A percentile compares a stretch with the other conserved stretches of the same genome.
Evolutionary conservation across 2,888 invertebrate genomes (phyloP).

Genomic region (Aphidius colemani): DNA sequence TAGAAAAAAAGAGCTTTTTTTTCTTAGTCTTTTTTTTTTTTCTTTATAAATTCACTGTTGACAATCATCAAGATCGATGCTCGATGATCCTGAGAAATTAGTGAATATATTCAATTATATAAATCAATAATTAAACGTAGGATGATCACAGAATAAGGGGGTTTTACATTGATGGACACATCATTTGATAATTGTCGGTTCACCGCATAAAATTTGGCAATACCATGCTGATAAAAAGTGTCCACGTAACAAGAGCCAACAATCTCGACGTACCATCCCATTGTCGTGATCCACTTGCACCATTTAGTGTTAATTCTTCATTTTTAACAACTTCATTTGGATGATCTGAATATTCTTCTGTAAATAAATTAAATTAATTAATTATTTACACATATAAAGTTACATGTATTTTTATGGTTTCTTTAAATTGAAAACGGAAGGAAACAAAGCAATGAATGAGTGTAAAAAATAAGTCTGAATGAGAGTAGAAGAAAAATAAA

Average conservation of each 20-base stretch:
- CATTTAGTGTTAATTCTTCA: conserved; percentile 83
- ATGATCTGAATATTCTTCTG: conserved; percentile 85
- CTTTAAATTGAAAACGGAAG: too few species aligned
- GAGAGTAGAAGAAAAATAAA: background rate
- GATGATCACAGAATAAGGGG: conserved; percentile 61
- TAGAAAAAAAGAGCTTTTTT: conserved; percentile 12
- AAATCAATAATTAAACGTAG: conserved; percentile 58
- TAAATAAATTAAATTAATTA: conserved; percentile 31
- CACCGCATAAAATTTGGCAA: conserved; percentile 55
- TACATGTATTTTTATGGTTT: too few species aligned
- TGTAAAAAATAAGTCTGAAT: background rate
- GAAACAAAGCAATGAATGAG: conserved; percentile 32
- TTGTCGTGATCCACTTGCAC: conserved; percentile 49
- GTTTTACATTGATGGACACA: conserved; percentile 48
- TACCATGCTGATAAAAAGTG: conserved; percentile 47
- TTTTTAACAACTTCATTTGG: conserved; percentile 93
- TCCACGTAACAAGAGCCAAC: conserved; percentile 46
- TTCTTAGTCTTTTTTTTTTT: conserved; percentile 24
- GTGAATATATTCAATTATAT: conserved; percentile 35
- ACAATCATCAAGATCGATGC: conserved; percentile 38
- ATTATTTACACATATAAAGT: background rate
- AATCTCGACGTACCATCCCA: conserved; percentile 37
- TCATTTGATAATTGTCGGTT: conserved; percentile 47
- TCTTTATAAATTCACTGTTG: conserved; percentile 36
- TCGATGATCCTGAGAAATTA: conserved; percentile 13